phyloP scores from a whole-genome alignment of 2,113 vertebrate genomes.

The Aphelocoma coerulescens region DNA sequence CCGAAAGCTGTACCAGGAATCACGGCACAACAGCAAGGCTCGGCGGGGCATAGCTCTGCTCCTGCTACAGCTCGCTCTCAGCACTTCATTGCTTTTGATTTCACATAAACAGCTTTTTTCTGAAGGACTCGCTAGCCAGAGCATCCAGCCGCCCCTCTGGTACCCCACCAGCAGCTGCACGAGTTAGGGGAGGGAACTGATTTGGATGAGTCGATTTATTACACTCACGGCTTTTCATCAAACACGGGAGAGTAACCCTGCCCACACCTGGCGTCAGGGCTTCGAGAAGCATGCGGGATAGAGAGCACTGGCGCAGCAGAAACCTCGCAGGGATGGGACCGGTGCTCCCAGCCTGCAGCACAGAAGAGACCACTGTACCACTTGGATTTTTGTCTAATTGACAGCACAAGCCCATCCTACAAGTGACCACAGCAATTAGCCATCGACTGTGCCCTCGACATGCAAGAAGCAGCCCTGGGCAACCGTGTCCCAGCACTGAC shows the following conservation, averaged over 20 bases:
- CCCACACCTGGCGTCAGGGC: accelerated
- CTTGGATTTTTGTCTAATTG: accelerated
- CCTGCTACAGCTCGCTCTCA: background rate
- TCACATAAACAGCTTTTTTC: background rate
- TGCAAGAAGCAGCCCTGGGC: background rate
- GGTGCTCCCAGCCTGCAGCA: background rate
- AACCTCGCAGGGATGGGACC: accelerated
- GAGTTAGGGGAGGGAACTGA: too few species aligned
- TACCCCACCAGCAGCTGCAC: accelerated
- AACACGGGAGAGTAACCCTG: background rate
- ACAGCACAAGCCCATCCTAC: background rate
- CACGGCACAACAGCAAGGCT: background rate
- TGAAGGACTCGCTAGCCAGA: background rate
- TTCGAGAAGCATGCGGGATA: accelerated
- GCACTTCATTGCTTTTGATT: accelerated
- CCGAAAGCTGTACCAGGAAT: background rate
- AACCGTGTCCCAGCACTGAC: background rate
- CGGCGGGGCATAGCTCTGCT: background rate
- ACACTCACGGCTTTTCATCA: accelerated
- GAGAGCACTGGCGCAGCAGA: accelerated
- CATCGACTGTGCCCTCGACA: accelerated
- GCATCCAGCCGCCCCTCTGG: background rate
- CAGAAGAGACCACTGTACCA: accelerated
- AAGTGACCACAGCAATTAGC: background rate
- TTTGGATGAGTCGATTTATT: accelerated